Base-by-base conservation (phyloP, 2,113 vertebrate genomes). In the Trinectes maculatus region DNA sequence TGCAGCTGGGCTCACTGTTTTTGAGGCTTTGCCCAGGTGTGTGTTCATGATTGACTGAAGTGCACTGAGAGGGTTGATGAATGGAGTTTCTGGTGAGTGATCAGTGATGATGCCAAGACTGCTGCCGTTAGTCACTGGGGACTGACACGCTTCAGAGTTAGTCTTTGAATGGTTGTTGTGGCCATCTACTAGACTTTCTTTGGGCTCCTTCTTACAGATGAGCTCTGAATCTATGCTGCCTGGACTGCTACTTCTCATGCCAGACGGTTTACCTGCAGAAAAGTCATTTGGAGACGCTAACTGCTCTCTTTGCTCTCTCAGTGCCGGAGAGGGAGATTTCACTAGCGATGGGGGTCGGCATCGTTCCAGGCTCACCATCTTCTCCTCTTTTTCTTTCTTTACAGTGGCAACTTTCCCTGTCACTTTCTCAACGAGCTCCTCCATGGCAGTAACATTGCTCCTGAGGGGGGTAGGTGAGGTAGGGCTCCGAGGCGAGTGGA, bases 31-130 rank as follows among this genome's bases (percentile, higher is more conserved):
- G 66, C 98, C 98, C 87, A 99, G 89, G 89, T 99, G 98, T 22
- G 96, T 96, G 89, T 99, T 99, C 98, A 99, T 99, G 92, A 99
- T 99, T 85, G 98, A 98, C 90, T 99, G 98, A 83, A 99, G 93
- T 76, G 98, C 97, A 0, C 98, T 99, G 65, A 99, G 88, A 6
- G 97, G 98, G 87, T 95, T 99, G 87, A 99, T 94, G 90, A 98
- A 98, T 81, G 96, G 95, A 82, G 94, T 94, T 88, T 99, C 98
- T 2, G 96, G 94, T 33, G 96, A 96, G 90, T 99, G 98, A 83
- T 99, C 96, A 1, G 96, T 98, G 91, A 99, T 98, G 83, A 99
- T 96, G 71, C 95, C 94, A 83, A 99, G 93, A 87, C 89, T 95
- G 90, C 91, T 94, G 79, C 98, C 98, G 2, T 99, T 99, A 83